Percentiles rank a stretch among this genome's conserved stretches.
Evolutionary conservation across 2,113 vertebrate species (phyloP).

Genomic region (Miniopterus natalensis): DNA sequence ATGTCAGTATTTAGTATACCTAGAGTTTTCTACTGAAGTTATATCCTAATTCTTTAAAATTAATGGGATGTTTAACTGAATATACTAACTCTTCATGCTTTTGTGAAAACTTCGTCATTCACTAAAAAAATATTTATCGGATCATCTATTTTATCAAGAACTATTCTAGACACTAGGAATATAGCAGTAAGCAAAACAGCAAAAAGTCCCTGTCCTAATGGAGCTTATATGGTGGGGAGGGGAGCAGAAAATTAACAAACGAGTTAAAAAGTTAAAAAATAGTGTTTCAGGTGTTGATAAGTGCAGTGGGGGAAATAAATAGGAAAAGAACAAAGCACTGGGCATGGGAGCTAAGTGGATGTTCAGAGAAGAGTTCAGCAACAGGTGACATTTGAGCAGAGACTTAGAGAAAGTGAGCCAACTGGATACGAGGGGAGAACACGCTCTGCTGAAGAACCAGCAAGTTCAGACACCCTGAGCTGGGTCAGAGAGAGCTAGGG

Average conservation of each 20-base stretch:
- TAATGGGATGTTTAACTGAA: slow-evolving; percentile 12
- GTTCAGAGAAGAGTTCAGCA: not conserved
- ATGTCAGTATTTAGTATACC: not conserved
- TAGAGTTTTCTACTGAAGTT: not conserved
- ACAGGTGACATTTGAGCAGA: not conserved
- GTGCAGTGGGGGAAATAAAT: not conserved
- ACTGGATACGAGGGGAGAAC: not conserved
- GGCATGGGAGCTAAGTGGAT: not conserved
- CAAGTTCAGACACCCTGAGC: not conserved
- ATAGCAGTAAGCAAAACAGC: slow-evolving; percentile 14
- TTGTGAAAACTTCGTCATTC: slow-evolving; percentile 3
- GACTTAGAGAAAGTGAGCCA: not conserved
- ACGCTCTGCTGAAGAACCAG: not conserved
- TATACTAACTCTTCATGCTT: not conserved
- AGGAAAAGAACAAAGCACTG: not conserved
- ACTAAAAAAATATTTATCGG: not conserved
- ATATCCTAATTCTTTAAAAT: not conserved
- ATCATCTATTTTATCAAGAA: not conserved
- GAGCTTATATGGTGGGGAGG: not conserved
- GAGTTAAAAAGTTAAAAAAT: not conserved
- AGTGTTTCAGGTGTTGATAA: not conserved
- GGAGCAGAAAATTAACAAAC: not conserved
- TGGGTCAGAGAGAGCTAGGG: not conserved
- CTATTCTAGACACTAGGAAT: not conserved
- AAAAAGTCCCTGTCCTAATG: not conserved